These are phyloP conservation scores for Tetheella fluctuosa DNA, from an alignment of 2,888 invertebrate species.

Conservation along the genomic window DNA sequence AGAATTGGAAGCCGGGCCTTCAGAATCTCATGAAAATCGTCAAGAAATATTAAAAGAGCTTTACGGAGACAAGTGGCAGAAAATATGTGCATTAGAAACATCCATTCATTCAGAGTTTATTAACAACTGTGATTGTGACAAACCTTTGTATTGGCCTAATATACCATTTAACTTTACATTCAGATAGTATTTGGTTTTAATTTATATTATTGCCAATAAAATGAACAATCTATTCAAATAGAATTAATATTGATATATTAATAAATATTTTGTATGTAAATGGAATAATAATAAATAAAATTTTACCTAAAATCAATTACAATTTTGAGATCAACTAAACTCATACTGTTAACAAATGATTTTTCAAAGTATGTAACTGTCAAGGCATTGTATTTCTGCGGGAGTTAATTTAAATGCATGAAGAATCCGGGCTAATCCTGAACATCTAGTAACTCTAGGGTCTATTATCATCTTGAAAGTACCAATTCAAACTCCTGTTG, in stretches of 20 bases:
- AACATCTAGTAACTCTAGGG: too few relatives aligned
- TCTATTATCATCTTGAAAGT: too few relatives aligned
- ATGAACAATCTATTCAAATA: too few relatives aligned
- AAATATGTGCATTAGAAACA: conserved; percentile 89
- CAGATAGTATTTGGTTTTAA: conserved; percentile 27
- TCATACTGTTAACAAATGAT: too few relatives aligned
- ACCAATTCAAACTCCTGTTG: too few relatives aligned
- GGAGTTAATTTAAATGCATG: too few relatives aligned
- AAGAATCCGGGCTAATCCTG: too few relatives aligned
- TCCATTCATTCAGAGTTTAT: conserved; percentile 87
- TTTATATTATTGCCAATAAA: background rate
- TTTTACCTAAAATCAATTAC: too few relatives aligned
- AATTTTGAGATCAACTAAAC: too few relatives aligned
- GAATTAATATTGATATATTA: background rate
- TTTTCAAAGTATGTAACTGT: too few relatives aligned
- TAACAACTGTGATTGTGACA: conserved; percentile 82
- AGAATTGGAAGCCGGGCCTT: conserved; percentile 43
- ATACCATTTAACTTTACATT: conserved; percentile 84
- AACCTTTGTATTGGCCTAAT: conserved; percentile 89
- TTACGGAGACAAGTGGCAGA: conserved; percentile 87
- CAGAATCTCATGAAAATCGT: conserved; percentile 45
- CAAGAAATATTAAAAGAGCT: conserved; percentile 76
- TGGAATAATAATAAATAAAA: too few relatives aligned
- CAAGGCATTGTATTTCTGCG: too few relatives aligned
- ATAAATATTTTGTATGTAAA: background rate